Percentiles rank a stretch among this genome's conserved stretches.
These are phyloP conservation scores for Coryphaenoides rupestris DNA, from an alignment of 2,113 vertebrate genomes.

Conservation along the genomic window DNA sequence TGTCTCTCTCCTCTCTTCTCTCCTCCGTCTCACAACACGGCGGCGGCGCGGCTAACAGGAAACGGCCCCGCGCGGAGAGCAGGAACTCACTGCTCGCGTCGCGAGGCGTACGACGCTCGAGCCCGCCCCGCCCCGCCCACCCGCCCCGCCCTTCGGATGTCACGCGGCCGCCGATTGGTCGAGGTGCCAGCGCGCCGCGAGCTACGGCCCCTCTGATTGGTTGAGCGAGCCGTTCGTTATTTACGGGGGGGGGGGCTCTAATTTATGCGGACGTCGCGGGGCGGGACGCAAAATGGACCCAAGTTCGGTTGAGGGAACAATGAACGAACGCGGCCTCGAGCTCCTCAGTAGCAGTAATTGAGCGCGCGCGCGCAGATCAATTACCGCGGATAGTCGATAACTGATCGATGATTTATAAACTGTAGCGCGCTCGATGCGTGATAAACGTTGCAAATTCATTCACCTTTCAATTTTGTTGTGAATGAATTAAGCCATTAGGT, in stretches of 20 bases:
- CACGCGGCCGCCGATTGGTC: constrained; percentile 56
- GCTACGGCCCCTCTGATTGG: constrained; percentile 48
- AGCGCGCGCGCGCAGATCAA: too few relatives aligned
- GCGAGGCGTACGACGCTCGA: constrained; percentile 54
- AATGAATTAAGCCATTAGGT: too few relatives aligned
- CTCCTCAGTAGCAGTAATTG: too few relatives aligned
- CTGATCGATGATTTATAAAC: too few relatives aligned
- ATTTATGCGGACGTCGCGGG: constrained; percentile 30
- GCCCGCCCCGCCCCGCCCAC: constrained; percentile 4
- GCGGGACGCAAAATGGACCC: constrained; percentile 49
- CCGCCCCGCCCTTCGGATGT: constrained; percentile 22
- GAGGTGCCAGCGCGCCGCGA: constrained; percentile 32
- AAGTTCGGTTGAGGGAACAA: constrained; percentile 69
- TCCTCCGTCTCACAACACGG: constrained; percentile 83
- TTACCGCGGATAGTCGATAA: too few relatives aligned
- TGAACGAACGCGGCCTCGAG: constrained; percentile 74
- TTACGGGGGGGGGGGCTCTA: too few relatives aligned
- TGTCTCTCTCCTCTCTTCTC: too few relatives aligned
- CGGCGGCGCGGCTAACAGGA: constrained; percentile 81
- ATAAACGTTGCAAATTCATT: too few relatives aligned
- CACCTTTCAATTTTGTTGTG: too few relatives aligned
- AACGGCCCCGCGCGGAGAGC: constrained; percentile 78
- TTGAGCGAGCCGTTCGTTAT: not conserved
- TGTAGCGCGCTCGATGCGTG: too few relatives aligned
- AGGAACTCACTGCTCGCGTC: constrained; percentile 78